Conservation (phyloP, 2,113 vertebrate species). For the Grammomys dolichurus region DNA sequence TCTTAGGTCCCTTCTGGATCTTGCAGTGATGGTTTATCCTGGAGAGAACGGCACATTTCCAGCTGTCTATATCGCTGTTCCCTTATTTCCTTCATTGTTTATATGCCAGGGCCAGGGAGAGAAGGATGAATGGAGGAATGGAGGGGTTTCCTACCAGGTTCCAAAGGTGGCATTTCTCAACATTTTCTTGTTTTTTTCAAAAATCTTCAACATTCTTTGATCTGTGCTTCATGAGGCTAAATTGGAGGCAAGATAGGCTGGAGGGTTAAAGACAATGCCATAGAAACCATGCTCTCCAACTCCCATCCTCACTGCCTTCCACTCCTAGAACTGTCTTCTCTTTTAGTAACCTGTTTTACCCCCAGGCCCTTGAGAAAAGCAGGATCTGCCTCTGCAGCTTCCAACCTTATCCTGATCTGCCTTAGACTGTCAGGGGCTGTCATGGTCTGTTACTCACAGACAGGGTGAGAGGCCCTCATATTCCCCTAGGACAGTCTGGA, state of each 20-base stretch:
- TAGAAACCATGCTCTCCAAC: background rate
- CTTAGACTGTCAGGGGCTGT: background rate
- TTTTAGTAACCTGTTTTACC: background rate
- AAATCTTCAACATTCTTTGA: slow-evolving; percentile 33
- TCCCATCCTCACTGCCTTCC: background rate
- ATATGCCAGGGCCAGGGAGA: background rate
- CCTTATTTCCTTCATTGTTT: background rate
- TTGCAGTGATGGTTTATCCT: background rate
- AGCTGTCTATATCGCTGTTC: background rate
- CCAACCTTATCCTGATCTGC: background rate
- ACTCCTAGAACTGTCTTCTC: background rate
- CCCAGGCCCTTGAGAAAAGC: background rate
- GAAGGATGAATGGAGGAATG: background rate
- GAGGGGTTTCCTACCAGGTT: background rate
- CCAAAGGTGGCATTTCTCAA: slow-evolving; percentile 30
- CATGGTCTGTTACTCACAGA: slow-evolving; percentile 16
- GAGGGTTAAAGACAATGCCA: background rate
- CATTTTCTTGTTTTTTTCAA: slow-evolving; percentile 18
- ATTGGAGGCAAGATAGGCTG: background rate
- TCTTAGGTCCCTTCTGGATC: background rate
- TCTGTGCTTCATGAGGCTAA: slow-evolving; percentile 50
- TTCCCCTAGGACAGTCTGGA: background rate
- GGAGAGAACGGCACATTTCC: slow-evolving; percentile 9
- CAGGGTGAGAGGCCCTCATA: background rate
- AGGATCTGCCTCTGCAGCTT: background rate